These are phyloP conservation scores for Acanthochromis polyacanthus DNA, from an alignment of 2,113 vertebrate genomes.

Conservation along the genomic window DNA sequence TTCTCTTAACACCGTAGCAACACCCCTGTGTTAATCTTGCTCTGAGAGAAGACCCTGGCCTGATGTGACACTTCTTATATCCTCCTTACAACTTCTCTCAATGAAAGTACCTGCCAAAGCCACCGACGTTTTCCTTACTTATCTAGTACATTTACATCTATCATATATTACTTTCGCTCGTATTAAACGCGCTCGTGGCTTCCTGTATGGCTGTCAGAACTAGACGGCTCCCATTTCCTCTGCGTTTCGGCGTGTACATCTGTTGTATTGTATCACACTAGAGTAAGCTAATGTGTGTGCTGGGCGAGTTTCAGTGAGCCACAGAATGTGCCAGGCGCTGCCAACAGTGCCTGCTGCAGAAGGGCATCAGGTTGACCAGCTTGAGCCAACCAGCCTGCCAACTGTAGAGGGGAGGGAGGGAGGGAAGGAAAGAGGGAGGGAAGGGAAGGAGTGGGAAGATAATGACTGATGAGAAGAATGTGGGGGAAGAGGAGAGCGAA, in stretches of 20 bases:
- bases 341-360: slow-evolving; percentile 53
- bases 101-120: slow-evolving; percentile 16
- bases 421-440: background rate
- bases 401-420: slow-evolving; percentile 4
- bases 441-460: background rate
- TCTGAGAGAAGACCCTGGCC: background rate
- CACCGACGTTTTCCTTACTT: slow-evolving; percentile 5
- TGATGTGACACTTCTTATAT: slow-evolving; percentile 6
- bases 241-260: slow-evolving; percentile 8
- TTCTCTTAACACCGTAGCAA: background rate
- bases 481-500: slow-evolving; percentile 9
- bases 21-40: slow-evolving; percentile 17
- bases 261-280: slow-evolving; percentile 34
- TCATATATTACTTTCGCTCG: background rate
- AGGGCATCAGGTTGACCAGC: slow-evolving; percentile 62
- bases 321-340: slow-evolving; percentile 52
- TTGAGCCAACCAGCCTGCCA: slow-evolving; percentile 58
- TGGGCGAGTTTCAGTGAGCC: slow-evolving; percentile 43
- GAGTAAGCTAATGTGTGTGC: slow-evolving; percentile 53
- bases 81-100: background rate
- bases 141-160: background rate
- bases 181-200: background rate
- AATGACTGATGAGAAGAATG: slow-evolving; percentile 13
- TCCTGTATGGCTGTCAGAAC: background rate
- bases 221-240: background rate